phyloP scores from a whole-genome alignment of 2,797 vertebrate genomes.

The Acanthopagrus latus region DNA sequence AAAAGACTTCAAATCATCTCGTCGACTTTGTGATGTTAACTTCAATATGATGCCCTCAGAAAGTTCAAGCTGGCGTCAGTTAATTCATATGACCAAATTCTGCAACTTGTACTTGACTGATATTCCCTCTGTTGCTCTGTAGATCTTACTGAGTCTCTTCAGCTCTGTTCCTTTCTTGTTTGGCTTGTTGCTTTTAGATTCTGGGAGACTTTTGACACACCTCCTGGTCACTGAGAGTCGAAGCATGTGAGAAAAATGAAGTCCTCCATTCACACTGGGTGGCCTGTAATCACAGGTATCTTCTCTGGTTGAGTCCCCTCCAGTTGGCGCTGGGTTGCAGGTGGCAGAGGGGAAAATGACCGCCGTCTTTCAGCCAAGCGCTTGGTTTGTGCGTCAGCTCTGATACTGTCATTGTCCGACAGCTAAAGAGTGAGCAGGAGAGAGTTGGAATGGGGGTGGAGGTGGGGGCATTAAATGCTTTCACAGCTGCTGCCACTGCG shows the following conservation, averaged over 20 bases:
- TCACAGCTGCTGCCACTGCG: constrained; percentile 83
- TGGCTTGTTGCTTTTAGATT: constrained; percentile 11
- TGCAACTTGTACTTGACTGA: constrained; percentile 2
- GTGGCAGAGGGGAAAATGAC: constrained; percentile 55
- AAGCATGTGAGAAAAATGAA: background rate
- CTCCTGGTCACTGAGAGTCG: constrained; percentile 7
- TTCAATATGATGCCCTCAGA: constrained; percentile 26
- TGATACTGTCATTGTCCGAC: constrained; percentile 70
- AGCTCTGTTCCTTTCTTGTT: constrained; percentile 5
- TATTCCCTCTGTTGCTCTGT: background rate
- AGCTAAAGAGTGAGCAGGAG: constrained; percentile 55
- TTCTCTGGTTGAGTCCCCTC: constrained; percentile 15
- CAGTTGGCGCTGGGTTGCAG: constrained; percentile 13
- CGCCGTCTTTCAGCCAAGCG: constrained; percentile 21
- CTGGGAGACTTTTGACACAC: background rate
- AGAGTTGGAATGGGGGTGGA: constrained; percentile 31
- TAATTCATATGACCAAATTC: constrained; percentile 31
- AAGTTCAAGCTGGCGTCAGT: constrained; percentile 39
- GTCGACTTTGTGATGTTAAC: background rate
- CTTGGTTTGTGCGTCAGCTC: constrained; percentile 43
- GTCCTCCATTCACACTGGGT: constrained; percentile 22
- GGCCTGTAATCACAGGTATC: background rate
- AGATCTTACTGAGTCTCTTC: background rate
- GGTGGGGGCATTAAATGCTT: constrained; percentile 78
- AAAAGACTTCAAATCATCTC: constrained; percentile 35